These are phyloP conservation scores for Thunnus thynnus DNA, from an alignment of 2,113 vertebrate genomes.

Conservation along the genomic window DNA sequence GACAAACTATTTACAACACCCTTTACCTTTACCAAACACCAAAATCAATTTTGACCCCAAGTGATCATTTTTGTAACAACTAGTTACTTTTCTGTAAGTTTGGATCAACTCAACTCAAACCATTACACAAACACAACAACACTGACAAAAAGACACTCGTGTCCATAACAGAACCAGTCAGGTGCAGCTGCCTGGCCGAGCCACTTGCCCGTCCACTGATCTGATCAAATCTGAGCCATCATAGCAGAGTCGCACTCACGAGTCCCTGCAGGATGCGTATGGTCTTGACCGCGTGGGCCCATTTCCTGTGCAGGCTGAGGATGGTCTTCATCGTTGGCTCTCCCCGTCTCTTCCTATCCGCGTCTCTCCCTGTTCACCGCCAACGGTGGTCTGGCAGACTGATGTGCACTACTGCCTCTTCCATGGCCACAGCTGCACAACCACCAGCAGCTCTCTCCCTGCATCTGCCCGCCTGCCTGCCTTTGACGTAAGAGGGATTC, in stretches of 20 bases:
- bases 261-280: constrained; percentile 91
- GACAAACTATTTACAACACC: neutral
- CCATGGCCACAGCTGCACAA: constrained; percentile 82
- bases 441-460: constrained; percentile 77
- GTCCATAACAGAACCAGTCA: neutral
- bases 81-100: constrained; percentile 9
- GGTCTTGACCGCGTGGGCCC: constrained; percentile 91
- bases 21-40: neutral
- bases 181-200: constrained; percentile 2
- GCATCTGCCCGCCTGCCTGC: constrained; percentile 75
- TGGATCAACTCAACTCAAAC: neutral
- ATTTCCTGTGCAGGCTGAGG: constrained; percentile 90
- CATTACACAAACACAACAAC: neutral
- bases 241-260: constrained; percentile 84
- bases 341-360: constrained; percentile 23
- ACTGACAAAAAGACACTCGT: neutral
- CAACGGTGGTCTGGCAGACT: constrained; percentile 65
- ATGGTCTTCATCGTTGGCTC: constrained; percentile 88
- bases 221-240: constrained; percentile 16
- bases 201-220: constrained; percentile 18
- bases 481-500: constrained; percentile 92
- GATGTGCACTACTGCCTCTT: constrained; percentile 79
- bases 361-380: constrained; percentile 60
- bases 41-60: neutral
- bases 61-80: neutral